These are phyloP conservation scores for Micrasema longulum DNA, from an alignment of 1,140 invertebrate species.

Conservation along the genomic window DNA sequence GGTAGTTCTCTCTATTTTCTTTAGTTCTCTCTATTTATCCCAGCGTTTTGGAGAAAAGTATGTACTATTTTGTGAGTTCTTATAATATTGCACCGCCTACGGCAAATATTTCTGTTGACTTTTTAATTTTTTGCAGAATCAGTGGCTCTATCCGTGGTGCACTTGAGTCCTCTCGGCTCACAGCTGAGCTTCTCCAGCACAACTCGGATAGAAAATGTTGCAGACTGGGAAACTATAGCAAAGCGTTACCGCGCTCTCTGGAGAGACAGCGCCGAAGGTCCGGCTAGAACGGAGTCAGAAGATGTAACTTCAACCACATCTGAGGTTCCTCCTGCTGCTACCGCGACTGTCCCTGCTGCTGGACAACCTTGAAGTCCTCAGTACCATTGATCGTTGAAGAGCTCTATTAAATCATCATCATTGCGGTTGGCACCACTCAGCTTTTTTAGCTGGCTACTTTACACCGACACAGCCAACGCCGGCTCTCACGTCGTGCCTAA, in stretches of 20 bases:
- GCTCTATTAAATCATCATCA: too few relatives aligned
- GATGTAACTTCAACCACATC: slow-evolving; percentile 63
- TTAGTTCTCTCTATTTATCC: too few relatives aligned
- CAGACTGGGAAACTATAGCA: slow-evolving; percentile 90
- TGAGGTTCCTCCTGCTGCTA: slow-evolving; percentile 60
- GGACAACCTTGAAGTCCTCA: slow-evolving; percentile 7
- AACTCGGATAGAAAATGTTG: slow-evolving; percentile 88
- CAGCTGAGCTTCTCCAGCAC: slow-evolving; percentile 82
- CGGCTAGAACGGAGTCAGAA: slow-evolving; percentile 66
- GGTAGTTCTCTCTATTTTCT: too few relatives aligned
- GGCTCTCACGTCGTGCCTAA: too few relatives aligned
- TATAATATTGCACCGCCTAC: too few relatives aligned
- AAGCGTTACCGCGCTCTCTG: slow-evolving; percentile 88
- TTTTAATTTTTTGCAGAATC: slow-evolving; percentile 73
- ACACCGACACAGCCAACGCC: too few relatives aligned
- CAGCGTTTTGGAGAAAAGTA: too few relatives aligned
- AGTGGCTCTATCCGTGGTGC: slow-evolving; percentile 79
- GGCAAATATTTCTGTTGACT: too few relatives aligned
- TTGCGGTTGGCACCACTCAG: too few relatives aligned
- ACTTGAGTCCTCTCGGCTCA: slow-evolving; percentile 84
- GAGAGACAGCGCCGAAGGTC: slow-evolving; percentile 74
- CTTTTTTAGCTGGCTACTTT: too few relatives aligned
- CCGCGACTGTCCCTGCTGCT: slow-evolving; percentile 53
- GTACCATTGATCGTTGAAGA: not conserved
- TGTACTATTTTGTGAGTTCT: too few relatives aligned